These are phyloP conservation scores for Cladopsammia gracilis DNA, from an alignment of 64 coral and sea anemone genomes.

Conservation along the genomic window DNA sequence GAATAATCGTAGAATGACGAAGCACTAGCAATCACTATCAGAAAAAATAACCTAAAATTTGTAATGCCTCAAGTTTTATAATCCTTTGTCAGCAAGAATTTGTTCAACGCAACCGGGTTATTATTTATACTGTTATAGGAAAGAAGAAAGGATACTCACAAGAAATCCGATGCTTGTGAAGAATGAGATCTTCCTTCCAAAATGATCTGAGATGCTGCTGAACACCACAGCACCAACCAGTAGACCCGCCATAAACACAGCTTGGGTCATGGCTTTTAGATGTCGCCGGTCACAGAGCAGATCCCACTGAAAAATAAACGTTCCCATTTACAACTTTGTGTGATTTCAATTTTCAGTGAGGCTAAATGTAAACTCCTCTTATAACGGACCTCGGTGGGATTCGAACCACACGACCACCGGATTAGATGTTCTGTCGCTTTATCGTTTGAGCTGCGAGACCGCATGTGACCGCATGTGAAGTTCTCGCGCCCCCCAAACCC, in stretches of 20 bases:
- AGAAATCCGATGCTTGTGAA: constrained; percentile 80
- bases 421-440: neutral
- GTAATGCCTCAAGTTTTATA: too few relatives aligned
- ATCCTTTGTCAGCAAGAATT: too few relatives aligned
- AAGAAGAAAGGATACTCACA: constrained; percentile 33
- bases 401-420: too few relatives aligned
- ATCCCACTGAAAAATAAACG: constrained; percentile 71
- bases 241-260: constrained; percentile 86
- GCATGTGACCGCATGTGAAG: neutral
- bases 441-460: neutral
- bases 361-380: too few relatives aligned
- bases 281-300: constrained; percentile 80
- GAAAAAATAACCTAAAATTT: too few relatives aligned
- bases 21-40: too few relatives aligned
- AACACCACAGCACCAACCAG: constrained; percentile 79
- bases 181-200: constrained; percentile 78
- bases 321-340: neutral
- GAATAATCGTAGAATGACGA: too few relatives aligned
- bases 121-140: too few relatives aligned
- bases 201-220: constrained; percentile 74
- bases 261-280: constrained; percentile 89
- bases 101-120: too few relatives aligned
- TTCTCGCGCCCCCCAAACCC: neutral
- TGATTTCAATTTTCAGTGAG: too few relatives aligned
- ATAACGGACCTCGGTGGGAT: too few relatives aligned